Conservation (phyloP, 1,140 invertebrate species). For the Drosophila cardini region DNA sequence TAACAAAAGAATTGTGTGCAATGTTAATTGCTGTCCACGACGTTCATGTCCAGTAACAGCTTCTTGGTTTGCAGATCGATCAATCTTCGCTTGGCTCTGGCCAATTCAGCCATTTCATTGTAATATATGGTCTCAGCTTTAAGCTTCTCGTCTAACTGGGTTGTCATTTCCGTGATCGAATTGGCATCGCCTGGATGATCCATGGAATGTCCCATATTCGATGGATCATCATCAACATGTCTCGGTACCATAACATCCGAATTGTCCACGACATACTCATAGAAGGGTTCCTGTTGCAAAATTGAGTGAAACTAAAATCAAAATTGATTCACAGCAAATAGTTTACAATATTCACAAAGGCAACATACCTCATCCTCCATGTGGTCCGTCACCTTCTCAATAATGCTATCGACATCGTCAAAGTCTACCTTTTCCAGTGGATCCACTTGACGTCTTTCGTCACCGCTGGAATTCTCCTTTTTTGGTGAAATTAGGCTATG, state of each 20-base stretch:
- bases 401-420: conserved; percentile 74
- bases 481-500: conserved; percentile 65
- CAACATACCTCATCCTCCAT: conserved; percentile 66
- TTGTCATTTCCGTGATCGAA: conserved; percentile 58
- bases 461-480: conserved; percentile 35
- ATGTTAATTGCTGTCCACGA: conserved; percentile 44
- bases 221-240: conserved; percentile 50
- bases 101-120: conserved; percentile 79
- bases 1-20: conserved; percentile 33
- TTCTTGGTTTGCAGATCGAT: conserved; percentile 78
- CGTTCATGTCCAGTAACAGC: conserved; percentile 69
- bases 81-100: conserved; percentile 67
- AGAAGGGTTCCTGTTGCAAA: conserved; percentile 67
- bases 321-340: conserved; percentile 1
- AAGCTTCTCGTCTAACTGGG: conserved; percentile 71
- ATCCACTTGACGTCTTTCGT: conserved; percentile 57
- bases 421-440: conserved; percentile 72
- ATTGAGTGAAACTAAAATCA: conserved; percentile 48
- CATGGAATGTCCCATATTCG: conserved; percentile 42
- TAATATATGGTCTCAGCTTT: conserved; percentile 81
- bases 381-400: conserved; percentile 70
- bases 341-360: background rate
- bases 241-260: conserved; percentile 54
- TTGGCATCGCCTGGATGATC: conserved; percentile 36
- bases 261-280: conserved; percentile 72